Conservation (phyloP, 2,113 vertebrate genomes). For the Gorsachius goisagi region DNA sequence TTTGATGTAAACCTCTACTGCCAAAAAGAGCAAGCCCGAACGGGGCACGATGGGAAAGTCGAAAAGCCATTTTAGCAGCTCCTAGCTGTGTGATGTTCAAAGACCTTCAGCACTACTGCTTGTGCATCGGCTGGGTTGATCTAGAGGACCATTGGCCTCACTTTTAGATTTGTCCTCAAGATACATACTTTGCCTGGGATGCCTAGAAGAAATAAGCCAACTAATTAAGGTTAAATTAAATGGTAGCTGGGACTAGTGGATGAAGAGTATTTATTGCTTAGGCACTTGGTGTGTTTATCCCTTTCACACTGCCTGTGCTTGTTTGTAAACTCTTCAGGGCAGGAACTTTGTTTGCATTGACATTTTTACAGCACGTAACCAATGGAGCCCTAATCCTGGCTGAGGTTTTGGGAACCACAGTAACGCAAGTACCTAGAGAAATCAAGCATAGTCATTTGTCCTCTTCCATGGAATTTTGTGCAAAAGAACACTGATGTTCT, state of each 20-base stretch:
- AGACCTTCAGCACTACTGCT: neutral
- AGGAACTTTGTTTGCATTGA: neutral
- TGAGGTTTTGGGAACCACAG: neutral
- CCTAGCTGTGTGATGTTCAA: fast-evolving
- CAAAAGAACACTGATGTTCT: neutral
- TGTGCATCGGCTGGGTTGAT: fast-evolving
- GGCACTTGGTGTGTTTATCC: neutral
- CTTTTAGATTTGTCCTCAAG: neutral
- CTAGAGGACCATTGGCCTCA: neutral
- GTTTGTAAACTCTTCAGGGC: neutral
- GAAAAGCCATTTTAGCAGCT: neutral
- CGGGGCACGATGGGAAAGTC: fast-evolving
- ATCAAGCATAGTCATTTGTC: neutral
- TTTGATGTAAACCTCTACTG: neutral
- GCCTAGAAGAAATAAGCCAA: neutral
- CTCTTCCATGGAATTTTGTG: neutral
- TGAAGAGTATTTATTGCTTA: neutral
- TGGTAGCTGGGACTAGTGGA: neutral
- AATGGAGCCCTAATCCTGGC: neutral
- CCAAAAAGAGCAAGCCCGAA: neutral
- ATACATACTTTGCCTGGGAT: neutral
- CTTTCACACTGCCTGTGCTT: neutral
- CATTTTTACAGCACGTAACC: neutral
- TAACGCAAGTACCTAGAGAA: neutral
- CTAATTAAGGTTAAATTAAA: neutral